Percentiles rank a stretch among this genome's conserved stretches.
These are phyloP conservation scores for Presbytis comata DNA, from an alignment of 2,797 vertebrate genomes.

Conservation along the genomic window DNA sequence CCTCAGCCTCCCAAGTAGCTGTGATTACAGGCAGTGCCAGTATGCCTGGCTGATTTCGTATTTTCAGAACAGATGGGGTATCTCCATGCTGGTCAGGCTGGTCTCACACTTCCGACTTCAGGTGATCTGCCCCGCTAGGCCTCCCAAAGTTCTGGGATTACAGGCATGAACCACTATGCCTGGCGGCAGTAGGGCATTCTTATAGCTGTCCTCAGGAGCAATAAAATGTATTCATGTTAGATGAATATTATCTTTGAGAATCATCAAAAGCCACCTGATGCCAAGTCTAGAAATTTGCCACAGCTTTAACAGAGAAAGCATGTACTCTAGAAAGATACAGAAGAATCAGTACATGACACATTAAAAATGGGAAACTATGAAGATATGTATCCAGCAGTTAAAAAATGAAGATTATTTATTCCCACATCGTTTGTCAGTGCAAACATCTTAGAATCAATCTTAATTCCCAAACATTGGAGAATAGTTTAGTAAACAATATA, in stretches of 20 bases:
- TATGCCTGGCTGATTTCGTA: not conserved
- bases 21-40: not conserved
- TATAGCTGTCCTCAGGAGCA: not conserved
- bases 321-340: not conserved
- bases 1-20: not conserved
- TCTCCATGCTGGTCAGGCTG: not conserved
- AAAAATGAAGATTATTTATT: not conserved
- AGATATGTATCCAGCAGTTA: not conserved
- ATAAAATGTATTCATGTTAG: not conserved
- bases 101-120: not conserved
- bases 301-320: not conserved
- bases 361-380: not conserved
- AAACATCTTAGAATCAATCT: not conserved
- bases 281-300: not conserved
- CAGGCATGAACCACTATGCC: not conserved
- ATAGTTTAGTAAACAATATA: not conserved
- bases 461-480: not conserved
- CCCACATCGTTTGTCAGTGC: not conserved
- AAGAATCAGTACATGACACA: not conserved
- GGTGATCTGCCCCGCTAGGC: not conserved
- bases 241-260: not conserved
- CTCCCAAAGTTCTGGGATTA: not conserved
- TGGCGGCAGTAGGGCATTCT: not conserved
- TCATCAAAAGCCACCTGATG: not conserved
- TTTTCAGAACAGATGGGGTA: not conserved